Percentiles rank a stretch among this genome's conserved stretches.
Evolutionary conservation across 2,113 vertebrate species (phyloP).

Genomic region (Eubucco bourcierii): DNA sequence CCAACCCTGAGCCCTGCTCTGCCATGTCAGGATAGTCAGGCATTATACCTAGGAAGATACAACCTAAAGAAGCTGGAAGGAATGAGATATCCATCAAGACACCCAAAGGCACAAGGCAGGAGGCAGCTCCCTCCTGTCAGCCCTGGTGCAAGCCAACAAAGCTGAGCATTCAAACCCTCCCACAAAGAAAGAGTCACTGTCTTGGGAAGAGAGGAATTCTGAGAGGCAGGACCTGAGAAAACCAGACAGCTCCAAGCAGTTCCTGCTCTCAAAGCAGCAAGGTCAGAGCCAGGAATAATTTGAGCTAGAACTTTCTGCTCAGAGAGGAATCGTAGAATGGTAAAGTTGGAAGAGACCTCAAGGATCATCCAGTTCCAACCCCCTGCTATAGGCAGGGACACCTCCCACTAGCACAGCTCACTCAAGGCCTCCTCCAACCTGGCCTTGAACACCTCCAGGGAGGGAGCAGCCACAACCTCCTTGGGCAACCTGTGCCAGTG

Average conservation of each 20-base stretch:
- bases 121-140: background rate
- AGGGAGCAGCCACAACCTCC: too few relatives aligned
- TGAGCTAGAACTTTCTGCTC: background rate
- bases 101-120: background rate
- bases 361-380: too few relatives aligned
- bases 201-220: background rate
- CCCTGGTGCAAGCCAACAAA: background rate
- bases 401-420: too few relatives aligned
- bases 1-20: background rate
- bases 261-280: background rate
- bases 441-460: too few relatives aligned
- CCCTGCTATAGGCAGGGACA: too few relatives aligned
- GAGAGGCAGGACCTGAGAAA: background rate
- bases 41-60: background rate
- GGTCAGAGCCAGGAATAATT: background rate
- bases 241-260: background rate
- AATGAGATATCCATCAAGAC: background rate
- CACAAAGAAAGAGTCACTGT: background rate
- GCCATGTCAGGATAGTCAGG: background rate
- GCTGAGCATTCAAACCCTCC: accelerated
- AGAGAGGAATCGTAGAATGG: too few relatives aligned
- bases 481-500: too few relatives aligned
- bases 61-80: background rate
- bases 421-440: too few relatives aligned
- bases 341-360: too few relatives aligned